phyloP scores from a whole-genome alignment of 1,140 invertebrate genomes.

The Sycophaga agraensis region DNA sequence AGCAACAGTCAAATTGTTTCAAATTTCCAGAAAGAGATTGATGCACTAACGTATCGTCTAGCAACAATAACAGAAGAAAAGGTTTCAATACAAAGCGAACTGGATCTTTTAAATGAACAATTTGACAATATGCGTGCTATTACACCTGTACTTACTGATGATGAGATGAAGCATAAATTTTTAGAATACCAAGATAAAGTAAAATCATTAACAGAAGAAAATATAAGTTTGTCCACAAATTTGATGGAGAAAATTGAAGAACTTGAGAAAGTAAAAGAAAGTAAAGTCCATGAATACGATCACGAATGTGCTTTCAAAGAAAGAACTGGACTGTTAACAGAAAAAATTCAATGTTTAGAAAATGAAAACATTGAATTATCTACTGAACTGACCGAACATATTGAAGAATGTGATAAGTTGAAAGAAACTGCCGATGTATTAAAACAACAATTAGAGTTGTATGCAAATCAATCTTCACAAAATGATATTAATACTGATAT shows the following conservation, averaged over 20 bases:
- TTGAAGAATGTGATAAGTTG: conserved; percentile 33
- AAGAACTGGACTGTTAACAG: conserved; percentile 4
- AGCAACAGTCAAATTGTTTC: conserved; percentile 26
- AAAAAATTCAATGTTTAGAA: conserved; percentile 27
- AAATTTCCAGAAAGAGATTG: conserved; percentile 33
- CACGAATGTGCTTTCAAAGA: conserved; percentile 33
- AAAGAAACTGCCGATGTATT: conserved; percentile 28
- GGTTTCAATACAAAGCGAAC: conserved; percentile 29
- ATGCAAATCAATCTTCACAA: not conserved
- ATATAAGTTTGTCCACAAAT: conserved; percentile 30
- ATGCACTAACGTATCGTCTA: conserved; percentile 32
- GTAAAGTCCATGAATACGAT: conserved; percentile 29
- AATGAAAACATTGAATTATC: conserved; percentile 37
- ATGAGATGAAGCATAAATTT: conserved; percentile 29
- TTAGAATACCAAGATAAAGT: conserved; percentile 28
- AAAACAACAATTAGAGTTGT: conserved; percentile 17
- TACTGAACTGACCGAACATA: conserved; percentile 34
- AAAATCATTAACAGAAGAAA: conserved; percentile 25
- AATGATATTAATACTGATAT: not conserved
- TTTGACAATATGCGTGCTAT: conserved; percentile 20
- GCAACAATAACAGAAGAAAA: conserved; percentile 35
- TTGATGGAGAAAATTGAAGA: conserved; percentile 37
- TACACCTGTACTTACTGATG: conserved; percentile 7
- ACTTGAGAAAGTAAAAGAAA: conserved; percentile 32
- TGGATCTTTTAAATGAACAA: conserved; percentile 29